phyloP scores from a whole-genome alignment of 2,113 vertebrate genomes.

The Pagrus major region DNA sequence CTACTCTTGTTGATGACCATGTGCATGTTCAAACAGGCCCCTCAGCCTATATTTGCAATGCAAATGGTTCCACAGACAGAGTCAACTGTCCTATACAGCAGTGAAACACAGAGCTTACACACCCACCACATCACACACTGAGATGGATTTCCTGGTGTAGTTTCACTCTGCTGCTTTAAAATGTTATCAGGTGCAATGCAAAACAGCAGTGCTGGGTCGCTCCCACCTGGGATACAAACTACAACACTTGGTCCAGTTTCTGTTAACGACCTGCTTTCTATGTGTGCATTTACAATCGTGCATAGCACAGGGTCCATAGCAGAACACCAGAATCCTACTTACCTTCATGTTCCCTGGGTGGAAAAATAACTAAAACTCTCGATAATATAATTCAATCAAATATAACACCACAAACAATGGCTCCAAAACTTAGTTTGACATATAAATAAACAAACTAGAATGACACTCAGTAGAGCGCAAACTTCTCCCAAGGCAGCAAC shows the following conservation, averaged over 20 bases:
- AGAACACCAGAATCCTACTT: too few species aligned
- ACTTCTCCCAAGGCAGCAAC: too few species aligned
- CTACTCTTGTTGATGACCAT: conserved; percentile 40
- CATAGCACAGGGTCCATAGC: neutral
- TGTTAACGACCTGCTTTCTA: neutral
- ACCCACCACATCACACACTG: neutral
- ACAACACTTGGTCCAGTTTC: neutral
- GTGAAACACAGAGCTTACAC: neutral
- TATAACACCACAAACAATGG: neutral
- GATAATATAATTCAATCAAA: neutral
- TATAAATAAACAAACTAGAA: too few species aligned
- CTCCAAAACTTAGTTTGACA: neutral
- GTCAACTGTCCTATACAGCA: conserved; percentile 46
- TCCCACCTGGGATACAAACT: conserved; percentile 6
- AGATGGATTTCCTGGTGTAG: conserved; percentile 38
- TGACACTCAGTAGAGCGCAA: too few species aligned
- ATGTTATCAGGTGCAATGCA: conserved; percentile 57
- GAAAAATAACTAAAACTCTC: neutral
- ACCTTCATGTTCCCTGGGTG: neutral
- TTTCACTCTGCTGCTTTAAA: conserved; percentile 29
- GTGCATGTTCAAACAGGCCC: conserved; percentile 52
- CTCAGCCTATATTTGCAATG: conserved; percentile 70
- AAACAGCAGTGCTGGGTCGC: conserved; percentile 3
- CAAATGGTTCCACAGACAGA: conserved; percentile 58
- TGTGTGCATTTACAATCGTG: neutral